Evolutionary conservation across 2,888 invertebrate species (phyloP).

Genomic region (Yponomeuta plumbellus): DNA sequence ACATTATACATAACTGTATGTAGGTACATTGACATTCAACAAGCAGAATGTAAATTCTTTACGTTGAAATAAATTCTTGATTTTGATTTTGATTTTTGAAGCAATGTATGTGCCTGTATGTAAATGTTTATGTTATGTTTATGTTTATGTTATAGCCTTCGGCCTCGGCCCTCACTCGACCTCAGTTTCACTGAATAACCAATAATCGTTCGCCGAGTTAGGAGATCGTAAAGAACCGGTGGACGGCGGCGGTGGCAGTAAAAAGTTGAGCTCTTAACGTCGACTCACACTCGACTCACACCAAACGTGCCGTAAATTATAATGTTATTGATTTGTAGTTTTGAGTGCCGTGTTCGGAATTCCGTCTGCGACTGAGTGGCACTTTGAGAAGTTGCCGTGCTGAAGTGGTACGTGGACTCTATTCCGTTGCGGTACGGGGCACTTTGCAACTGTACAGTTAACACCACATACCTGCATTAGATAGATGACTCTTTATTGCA

Average conservation of each 20-base stretch:
- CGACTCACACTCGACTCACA: neutral
- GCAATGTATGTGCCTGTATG: no score
- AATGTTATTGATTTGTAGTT: neutral
- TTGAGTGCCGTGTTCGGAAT: neutral
- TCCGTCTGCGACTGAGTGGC: neutral
- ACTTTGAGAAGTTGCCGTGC: neutral
- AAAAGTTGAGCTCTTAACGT: constrained; percentile 41
- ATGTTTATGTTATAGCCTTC: no score
- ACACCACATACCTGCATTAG: no score
- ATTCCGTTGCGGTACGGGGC: no score
- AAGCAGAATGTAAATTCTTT: no score
- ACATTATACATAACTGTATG: no score
- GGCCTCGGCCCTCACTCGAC: neutral
- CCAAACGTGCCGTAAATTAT: neutral
- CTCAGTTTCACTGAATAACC: constrained; percentile 33
- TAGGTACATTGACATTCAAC: no score
- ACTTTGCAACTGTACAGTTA: no score
- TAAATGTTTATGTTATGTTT: no score
- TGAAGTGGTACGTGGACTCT: neutral
- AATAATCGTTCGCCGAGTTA: constrained; percentile 33
- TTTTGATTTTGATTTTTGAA: no score
- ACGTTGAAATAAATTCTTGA: no score
- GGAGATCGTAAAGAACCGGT: constrained; percentile 38
- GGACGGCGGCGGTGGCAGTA: constrained; percentile 29
- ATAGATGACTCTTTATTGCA: no score